These are phyloP conservation scores for Lypha dubia DNA, from an alignment of 2,888 invertebrate genomes.

Conservation along the genomic window DNA sequence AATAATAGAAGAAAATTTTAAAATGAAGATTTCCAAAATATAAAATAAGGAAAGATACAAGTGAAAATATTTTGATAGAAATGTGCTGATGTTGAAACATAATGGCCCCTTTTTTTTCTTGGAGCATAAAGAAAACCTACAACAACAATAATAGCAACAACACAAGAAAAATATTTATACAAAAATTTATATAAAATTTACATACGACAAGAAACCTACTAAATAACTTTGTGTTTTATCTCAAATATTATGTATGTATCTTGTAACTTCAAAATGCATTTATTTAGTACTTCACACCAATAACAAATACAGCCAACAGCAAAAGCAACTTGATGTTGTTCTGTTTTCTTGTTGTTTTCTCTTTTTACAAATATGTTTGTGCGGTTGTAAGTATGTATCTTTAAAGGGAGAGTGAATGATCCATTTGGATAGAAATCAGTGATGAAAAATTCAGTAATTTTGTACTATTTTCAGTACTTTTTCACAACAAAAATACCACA, in stretches of 20 bases:
- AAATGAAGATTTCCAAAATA: conserved; percentile 8
- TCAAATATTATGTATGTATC: conserved; percentile 72
- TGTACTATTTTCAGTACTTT: too few species aligned
- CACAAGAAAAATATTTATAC: conserved; percentile 21
- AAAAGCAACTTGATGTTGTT: conserved; percentile 47
- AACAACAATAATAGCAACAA: conserved; percentile 40
- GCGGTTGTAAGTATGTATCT: too few species aligned
- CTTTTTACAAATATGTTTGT: too few species aligned
- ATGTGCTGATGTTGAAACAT: conserved; percentile 1
- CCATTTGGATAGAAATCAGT: conserved; percentile 31
- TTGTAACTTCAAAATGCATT: conserved; percentile 70
- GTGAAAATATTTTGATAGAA: conserved; percentile 42
- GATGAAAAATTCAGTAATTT: too few species aligned
- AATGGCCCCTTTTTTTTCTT: conserved; percentile 34
- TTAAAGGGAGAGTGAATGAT: conserved; percentile 24
- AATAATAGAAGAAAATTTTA: conserved; percentile 2
- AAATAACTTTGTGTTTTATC: conserved; percentile 48
- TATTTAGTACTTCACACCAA: conserved; percentile 39
- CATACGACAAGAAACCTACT: conserved; percentile 52
- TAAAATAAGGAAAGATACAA: neutral
- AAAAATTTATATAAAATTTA: conserved; percentile 2
- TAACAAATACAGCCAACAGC: conserved; percentile 10
- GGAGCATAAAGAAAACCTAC: conserved; percentile 51
- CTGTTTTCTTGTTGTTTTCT: conserved; percentile 32
- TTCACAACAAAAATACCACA: too few species aligned